Conservation (phyloP, 1,140 invertebrate species). For the Pogonognathellus flavescens region DNA sequence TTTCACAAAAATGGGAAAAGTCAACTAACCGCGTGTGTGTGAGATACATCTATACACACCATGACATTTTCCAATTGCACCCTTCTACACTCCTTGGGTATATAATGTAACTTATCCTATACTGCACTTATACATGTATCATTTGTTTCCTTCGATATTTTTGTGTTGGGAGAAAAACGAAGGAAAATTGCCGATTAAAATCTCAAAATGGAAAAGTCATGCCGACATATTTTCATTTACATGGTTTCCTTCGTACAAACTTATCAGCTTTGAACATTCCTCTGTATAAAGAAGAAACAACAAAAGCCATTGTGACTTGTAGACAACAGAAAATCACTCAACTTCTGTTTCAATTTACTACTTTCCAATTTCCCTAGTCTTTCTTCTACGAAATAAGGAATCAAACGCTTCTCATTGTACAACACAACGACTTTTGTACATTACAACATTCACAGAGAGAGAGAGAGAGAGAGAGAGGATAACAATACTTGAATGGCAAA, state of each 20-base stretch:
- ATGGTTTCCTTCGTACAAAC: slow-evolving; percentile 33
- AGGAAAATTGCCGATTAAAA: slow-evolving; percentile 34
- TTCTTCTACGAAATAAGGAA: slow-evolving; percentile 36
- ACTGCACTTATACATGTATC: background rate
- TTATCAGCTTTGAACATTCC: slow-evolving; percentile 43
- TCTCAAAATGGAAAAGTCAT: slow-evolving; percentile 15
- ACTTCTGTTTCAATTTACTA: slow-evolving; percentile 47
- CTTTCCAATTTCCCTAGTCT: slow-evolving; percentile 31
- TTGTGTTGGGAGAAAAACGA: background rate
- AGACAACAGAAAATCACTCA: slow-evolving; percentile 49
- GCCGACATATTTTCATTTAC: slow-evolving; percentile 48
- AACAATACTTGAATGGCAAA: slow-evolving; percentile 17
- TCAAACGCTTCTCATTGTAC: slow-evolving; percentile 29
- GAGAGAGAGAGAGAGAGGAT: background rate
- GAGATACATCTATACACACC: background rate
- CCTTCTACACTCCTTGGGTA: background rate
- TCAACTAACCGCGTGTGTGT: slow-evolving; percentile 8
- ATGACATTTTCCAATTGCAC: background rate
- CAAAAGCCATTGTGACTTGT: slow-evolving; percentile 33
- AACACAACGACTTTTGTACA: background rate
- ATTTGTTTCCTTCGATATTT: background rate
- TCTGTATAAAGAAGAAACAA: slow-evolving; percentile 14
- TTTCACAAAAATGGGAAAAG: slow-evolving; percentile 18
- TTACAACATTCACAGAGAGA: slow-evolving; percentile 24
- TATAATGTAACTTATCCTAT: background rate